Percentiles rank a stretch among this genome's conserved stretches.
Conservation (phyloP, 1,140 invertebrate species). For the Calephelis nemesis region DNA sequence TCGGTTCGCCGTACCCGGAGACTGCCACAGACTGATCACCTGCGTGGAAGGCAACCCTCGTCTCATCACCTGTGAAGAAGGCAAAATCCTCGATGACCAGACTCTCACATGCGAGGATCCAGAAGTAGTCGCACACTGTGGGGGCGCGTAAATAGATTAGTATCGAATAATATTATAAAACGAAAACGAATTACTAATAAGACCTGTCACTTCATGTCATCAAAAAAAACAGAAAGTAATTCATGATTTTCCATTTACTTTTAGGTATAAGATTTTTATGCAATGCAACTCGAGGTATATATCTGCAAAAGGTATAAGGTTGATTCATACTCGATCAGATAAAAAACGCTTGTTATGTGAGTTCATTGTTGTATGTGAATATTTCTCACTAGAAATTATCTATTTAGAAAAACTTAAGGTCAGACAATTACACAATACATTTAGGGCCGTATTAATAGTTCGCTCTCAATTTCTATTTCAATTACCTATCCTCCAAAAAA, state of each 20-base stretch:
- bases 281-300: too few relatives aligned
- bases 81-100: conserved; percentile 90
- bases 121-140: conserved; percentile 84
- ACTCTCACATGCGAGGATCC: conserved; percentile 91
- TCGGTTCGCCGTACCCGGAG: conserved; percentile 90
- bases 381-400: too few relatives aligned
- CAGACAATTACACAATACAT: too few relatives aligned
- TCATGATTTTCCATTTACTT: background rate
- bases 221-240: background rate
- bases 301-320: too few relatives aligned
- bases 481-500: too few relatives aligned
- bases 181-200: conserved; percentile 34
- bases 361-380: too few relatives aligned
- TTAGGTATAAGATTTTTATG: too few relatives aligned
- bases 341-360: too few relatives aligned
- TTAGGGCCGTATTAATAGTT: too few relatives aligned
- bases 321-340: too few relatives aligned
- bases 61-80: conserved; percentile 91
- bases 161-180: conserved; percentile 40
- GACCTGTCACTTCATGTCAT: background rate
- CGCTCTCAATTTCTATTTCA: too few relatives aligned
- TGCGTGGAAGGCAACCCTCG: conserved; percentile 93
- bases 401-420: too few relatives aligned
- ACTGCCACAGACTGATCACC: conserved; percentile 91
- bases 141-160: conserved; percentile 53